A percentile compares a stretch with the other conserved stretches of the same genome.
Evolutionary conservation across 2,113 vertebrate genomes (phyloP).

Genomic region (Setophaga kirtlandii): DNA sequence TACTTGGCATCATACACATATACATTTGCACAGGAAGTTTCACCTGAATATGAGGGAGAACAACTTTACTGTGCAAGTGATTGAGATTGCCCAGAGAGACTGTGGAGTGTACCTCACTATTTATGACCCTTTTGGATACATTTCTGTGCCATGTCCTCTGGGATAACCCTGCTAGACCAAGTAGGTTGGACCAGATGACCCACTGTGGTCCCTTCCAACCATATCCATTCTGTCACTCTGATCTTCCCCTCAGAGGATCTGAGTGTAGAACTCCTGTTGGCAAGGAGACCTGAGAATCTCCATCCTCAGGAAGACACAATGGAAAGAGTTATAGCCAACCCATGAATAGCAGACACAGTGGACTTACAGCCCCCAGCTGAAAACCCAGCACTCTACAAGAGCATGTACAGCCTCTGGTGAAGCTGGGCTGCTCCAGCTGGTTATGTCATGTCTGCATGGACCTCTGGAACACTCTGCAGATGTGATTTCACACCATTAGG

Average conservation of each 20-base stretch:
- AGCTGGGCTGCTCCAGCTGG: neutral
- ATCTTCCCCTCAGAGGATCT: neutral
- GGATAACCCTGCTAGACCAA: neutral
- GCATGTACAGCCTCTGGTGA: neutral
- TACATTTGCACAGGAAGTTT: neutral
- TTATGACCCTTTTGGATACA: neutral
- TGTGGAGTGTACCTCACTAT: neutral
- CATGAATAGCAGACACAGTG: neutral
- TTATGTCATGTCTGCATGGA: neutral
- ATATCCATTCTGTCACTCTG: neutral
- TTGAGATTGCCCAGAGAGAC: neutral
- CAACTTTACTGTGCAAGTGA: neutral
- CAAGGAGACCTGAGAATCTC: neutral
- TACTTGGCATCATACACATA: neutral
- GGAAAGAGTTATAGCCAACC: neutral
- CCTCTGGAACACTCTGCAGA: fast-evolving
- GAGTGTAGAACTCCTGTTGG: neutral
- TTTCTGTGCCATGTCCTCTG: neutral
- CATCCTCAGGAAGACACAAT: neutral
- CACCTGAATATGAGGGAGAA: neutral
- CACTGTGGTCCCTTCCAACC: neutral
- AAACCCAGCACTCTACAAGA: neutral
- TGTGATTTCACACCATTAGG: neutral
- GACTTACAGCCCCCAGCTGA: neutral
- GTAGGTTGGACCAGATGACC: neutral